phyloP scores from a whole-genome alignment of 1,140 invertebrate genomes.

The Pachyrhynchus sulphureomaculatus region DNA sequence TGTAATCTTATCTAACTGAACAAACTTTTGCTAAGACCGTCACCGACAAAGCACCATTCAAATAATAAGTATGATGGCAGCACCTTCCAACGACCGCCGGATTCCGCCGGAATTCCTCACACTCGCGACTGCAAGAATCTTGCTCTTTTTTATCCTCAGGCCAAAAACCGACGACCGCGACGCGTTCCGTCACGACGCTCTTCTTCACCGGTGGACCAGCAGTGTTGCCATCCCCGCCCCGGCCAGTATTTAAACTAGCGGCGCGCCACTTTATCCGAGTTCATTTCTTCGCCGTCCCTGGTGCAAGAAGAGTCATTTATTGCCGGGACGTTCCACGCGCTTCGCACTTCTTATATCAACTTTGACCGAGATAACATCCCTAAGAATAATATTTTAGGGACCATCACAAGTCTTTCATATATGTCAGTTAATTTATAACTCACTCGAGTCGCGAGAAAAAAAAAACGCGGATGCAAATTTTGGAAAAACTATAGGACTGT shows the following conservation, averaged over 20 bases:
- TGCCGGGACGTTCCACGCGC: slow-evolving; percentile 1
- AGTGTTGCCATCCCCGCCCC: slow-evolving; percentile 21
- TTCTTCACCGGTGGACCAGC: slow-evolving; percentile 23
- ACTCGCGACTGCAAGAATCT: slow-evolving; percentile 11
- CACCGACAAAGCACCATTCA: neutral
- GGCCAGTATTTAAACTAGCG: slow-evolving; percentile 25
- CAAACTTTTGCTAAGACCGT: no score
- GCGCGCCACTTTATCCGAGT: slow-evolving; percentile 27
- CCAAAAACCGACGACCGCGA: slow-evolving; percentile 9
- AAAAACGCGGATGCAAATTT: neutral
- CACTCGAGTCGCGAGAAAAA: neutral
- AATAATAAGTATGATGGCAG: neutral
- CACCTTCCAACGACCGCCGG: slow-evolving; percentile 1
- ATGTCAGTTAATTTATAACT: no score
- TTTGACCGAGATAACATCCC: neutral
- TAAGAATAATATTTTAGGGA: neutral
- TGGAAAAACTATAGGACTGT: no score
- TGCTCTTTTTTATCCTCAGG: slow-evolving; percentile 28
- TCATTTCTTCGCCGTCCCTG: slow-evolving; percentile 27
- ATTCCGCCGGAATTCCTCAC: slow-evolving; percentile 25
- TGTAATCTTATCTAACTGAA: no score
- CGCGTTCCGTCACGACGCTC: slow-evolving; percentile 3
- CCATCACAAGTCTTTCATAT: no score
- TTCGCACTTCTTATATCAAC: slow-evolving; percentile 9
- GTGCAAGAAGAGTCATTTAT: slow-evolving; percentile 21